phyloP scores from a whole-genome alignment of 2,797 vertebrate genomes.

The Knipowitschia caucasica region DNA sequence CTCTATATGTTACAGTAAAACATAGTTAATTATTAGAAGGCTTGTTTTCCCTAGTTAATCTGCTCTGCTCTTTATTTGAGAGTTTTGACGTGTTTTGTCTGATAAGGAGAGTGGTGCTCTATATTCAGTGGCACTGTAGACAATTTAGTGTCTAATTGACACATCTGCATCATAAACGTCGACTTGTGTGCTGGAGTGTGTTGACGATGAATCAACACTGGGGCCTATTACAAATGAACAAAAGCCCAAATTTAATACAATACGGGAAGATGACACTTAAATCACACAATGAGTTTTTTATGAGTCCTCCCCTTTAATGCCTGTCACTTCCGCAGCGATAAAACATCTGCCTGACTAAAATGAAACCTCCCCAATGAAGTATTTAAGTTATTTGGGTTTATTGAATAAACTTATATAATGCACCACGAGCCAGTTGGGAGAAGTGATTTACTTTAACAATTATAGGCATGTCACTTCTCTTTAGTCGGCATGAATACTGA shows the following conservation, averaged over 20 bases:
- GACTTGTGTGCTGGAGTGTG: constrained; percentile 31
- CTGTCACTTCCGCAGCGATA: constrained; percentile 22
- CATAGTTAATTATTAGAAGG: constrained; percentile 8
- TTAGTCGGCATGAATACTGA: constrained; percentile 7
- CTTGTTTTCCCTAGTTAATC: constrained; percentile 5
- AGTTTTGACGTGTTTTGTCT: constrained; percentile 15
- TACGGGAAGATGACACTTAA: constrained; percentile 41
- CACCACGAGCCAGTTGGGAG: constrained; percentile 4
- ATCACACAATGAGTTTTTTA: constrained; percentile 53
- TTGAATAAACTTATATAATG: constrained; percentile 19
- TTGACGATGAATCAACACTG: constrained; percentile 31
- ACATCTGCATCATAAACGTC: constrained; percentile 29
- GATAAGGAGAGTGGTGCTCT: constrained; percentile 1
- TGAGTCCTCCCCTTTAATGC: constrained; percentile 41
- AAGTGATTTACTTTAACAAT: constrained; percentile 25
- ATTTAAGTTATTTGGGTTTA: constrained; percentile 17
- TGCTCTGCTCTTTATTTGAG: not conserved
- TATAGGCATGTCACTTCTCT: constrained; percentile 11
- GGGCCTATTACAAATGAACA: constrained; percentile 55
- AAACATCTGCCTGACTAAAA: constrained; percentile 46
- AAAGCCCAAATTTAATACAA: constrained; percentile 53
- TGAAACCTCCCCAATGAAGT: constrained; percentile 28
- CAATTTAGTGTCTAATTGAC: constrained; percentile 33
- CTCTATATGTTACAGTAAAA: constrained; percentile 2
- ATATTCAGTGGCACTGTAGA: constrained; percentile 10